phyloP scores from a whole-genome alignment of 1,140 invertebrate genomes.

The Bombus pyrosoma region DNA sequence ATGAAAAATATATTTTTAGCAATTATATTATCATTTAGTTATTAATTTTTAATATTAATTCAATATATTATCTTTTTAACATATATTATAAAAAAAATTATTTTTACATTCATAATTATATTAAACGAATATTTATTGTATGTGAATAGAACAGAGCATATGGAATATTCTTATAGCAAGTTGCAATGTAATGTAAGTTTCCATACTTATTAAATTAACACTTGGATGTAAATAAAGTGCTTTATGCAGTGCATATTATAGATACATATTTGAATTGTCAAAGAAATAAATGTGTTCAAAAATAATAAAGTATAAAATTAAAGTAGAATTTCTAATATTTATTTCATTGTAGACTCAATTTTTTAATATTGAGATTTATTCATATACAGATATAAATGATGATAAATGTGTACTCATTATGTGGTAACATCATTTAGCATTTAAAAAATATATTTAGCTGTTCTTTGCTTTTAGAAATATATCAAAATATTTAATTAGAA shows the following conservation, averaged over 20 bases:
- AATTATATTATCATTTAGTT: not conserved
- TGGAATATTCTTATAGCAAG: slow-evolving; percentile 2
- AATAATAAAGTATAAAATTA: not conserved
- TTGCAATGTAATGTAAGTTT: slow-evolving; percentile 5
- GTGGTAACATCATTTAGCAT: not conserved
- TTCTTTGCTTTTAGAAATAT: not conserved
- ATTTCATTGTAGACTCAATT: not conserved
- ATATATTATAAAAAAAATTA: not conserved
- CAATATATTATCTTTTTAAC: not conserved
- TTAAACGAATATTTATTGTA: not conserved
- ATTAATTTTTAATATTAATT: not conserved
- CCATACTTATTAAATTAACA: slow-evolving; percentile 42
- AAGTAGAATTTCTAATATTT: not conserved
- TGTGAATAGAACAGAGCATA: not conserved
- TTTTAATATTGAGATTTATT: not conserved
- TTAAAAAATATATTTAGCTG: not conserved
- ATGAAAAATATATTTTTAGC: not conserved
- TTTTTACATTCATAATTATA: not conserved
- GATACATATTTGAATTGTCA: not conserved
- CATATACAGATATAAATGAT: not conserved
- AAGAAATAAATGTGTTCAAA: not conserved
- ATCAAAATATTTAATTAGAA: not conserved
- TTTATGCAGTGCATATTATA: slow-evolving; percentile 8
- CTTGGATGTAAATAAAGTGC: slow-evolving; percentile 16
- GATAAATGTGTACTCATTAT: not conserved